Evolutionary conservation across 2,113 vertebrate species (phyloP).

Genomic region (Ciconia boyciana): DNA sequence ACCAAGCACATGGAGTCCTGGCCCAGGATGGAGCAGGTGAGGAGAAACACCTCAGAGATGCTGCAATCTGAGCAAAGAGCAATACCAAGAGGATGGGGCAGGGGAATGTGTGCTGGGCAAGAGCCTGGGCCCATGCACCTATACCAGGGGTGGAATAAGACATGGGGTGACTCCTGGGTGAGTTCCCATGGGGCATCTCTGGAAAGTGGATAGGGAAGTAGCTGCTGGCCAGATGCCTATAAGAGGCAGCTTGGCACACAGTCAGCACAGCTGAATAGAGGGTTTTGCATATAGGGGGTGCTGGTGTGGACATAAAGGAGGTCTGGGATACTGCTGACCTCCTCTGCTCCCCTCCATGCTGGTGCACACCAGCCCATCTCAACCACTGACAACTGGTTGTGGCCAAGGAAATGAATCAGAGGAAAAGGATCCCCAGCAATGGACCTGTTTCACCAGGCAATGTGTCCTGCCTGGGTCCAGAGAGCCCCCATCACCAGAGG

Average conservation of each 20-base stretch:
- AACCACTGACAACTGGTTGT: not conserved
- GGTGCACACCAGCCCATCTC: not conserved
- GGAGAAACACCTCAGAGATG: not conserved
- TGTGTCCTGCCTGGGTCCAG: not conserved
- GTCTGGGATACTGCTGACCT: not conserved
- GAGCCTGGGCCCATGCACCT: not conserved
- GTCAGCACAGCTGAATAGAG: not conserved
- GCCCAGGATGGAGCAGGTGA: not conserved
- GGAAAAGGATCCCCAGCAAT: not conserved
- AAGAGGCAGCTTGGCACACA: not conserved
- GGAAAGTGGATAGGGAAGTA: not conserved
- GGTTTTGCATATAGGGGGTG: not conserved
- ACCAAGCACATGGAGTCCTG: not conserved
- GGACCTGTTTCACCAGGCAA: not conserved
- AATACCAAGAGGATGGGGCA: not conserved
- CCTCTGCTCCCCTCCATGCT: not conserved
- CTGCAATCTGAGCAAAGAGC: not conserved
- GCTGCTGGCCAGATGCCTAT: not conserved
- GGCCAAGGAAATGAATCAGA: not conserved
- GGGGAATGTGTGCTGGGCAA: not conserved
- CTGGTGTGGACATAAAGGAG: not conserved
- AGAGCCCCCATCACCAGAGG: not conserved
- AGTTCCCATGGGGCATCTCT: not conserved
- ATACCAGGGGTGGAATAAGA: not conserved
- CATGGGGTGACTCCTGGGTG: not conserved